These are phyloP conservation scores for Lasioglossum vierecki DNA, from an alignment of 2,888 invertebrate genomes.

Conservation along the genomic window DNA sequence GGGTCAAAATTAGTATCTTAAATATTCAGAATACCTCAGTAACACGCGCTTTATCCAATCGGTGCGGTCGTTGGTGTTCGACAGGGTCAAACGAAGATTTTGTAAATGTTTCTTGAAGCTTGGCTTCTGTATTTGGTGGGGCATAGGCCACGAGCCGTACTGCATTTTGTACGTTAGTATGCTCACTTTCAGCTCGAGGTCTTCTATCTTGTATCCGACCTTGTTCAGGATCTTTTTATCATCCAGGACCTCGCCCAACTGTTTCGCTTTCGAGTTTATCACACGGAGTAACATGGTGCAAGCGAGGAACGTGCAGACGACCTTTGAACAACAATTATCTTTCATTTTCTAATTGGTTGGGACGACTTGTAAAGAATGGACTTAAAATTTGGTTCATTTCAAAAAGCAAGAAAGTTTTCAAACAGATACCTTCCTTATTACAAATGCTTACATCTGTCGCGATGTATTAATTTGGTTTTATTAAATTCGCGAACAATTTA, in stretches of 20 bases:
- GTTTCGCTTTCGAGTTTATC: slow-evolving; percentile 68
- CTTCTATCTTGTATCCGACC: slow-evolving; percentile 75
- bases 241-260: slow-evolving; percentile 50
- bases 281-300: slow-evolving; percentile 68
- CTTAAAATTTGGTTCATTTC: neutral
- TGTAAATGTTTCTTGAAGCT: slow-evolving; percentile 58
- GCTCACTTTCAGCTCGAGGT: slow-evolving; percentile 79
- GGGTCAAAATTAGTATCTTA: neutral
- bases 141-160: slow-evolving; percentile 79
- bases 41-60: slow-evolving; percentile 75
- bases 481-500: neutral
- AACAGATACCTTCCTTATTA: neutral
- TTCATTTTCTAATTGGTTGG: neutral
- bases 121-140: slow-evolving; percentile 68
- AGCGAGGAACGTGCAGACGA: slow-evolving; percentile 69
- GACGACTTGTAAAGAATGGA: neutral
- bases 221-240: slow-evolving; percentile 69
- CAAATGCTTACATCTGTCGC: neutral
- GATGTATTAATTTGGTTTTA: neutral
- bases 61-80: slow-evolving; percentile 70
- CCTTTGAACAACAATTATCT: slow-evolving; percentile 50
- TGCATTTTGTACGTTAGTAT: slow-evolving; percentile 80
- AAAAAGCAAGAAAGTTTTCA: neutral
- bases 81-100: slow-evolving; percentile 69
- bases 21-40: slow-evolving; percentile 63